Base-by-base conservation (phyloP, 2,797 vertebrate genomes). In the Coregonus sp. region DNA sequence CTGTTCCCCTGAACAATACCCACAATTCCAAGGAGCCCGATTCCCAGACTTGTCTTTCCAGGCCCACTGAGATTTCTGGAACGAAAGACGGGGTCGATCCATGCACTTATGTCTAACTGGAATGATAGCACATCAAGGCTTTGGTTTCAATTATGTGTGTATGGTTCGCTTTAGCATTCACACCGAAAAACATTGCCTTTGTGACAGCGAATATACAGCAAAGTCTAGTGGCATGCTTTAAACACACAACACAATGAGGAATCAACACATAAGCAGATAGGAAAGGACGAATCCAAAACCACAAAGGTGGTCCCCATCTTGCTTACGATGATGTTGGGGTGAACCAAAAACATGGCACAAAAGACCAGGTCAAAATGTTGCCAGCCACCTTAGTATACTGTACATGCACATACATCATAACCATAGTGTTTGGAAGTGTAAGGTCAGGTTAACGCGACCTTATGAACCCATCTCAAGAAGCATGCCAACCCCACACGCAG, bases 1-100 rank as follows among this genome's bases (percentile, higher is more conserved):
- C 76, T 75, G 72, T 75, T 7, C 25, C 35, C n/a, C 14, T n/a
- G 72, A 80, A 85, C 70, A 78, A 82, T 75, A 78, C n/a, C 73
- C 54, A 59, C 18, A 59, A 59, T 59, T 59, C 54, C 54, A 70
- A 18, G 14, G 76, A 71, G 78, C 71, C 54, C n/a, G 1, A 73
- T 79, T 79, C 76, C 67, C 77, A 84, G 80, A 85, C 75, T 35
- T 35, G n/a, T 80, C 54, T 71, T 35, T 16, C 50, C 59, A 75
- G 20, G 16, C 18, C 80, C 18, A 51, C 47, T 4, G 50, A 56
- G 52, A 25, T 83, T 54, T 52, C 74, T 75, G 31, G 59, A 4
- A 31, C 15, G 20, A 73, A 67, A 66, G 2, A 50, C 9, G 33
- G 20, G 50, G 37, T 51, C 6, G 14, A 31, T 75, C 50, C 61